These are phyloP conservation scores for Rhodinocichla rosea DNA, from an alignment of 2,113 vertebrate genomes.

Conservation along the genomic window DNA sequence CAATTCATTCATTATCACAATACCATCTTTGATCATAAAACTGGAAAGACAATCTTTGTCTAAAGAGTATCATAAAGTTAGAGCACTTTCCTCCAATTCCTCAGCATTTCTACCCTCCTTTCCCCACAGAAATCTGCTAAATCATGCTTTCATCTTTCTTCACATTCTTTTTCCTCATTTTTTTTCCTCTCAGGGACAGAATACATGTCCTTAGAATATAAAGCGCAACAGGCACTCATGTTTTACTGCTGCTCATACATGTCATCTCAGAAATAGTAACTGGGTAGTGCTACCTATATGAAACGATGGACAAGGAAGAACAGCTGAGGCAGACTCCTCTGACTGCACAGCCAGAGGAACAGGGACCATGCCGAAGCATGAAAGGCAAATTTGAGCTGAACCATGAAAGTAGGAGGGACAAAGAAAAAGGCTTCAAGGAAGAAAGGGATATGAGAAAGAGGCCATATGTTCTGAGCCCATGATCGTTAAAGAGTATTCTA, in stretches of 20 bases:
- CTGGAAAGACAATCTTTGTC: background rate
- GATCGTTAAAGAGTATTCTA: background rate
- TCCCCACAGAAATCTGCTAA: background rate
- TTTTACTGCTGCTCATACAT: background rate
- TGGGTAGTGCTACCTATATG: background rate
- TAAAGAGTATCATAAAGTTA: background rate
- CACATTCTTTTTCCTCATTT: background rate
- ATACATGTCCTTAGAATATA: background rate
- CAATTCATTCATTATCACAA: background rate
- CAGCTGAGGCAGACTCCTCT: background rate
- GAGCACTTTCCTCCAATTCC: background rate
- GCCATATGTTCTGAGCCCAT: background rate
- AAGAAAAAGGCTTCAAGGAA: background rate
- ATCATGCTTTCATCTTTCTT: background rate
- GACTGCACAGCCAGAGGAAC: background rate
- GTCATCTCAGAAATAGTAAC: background rate
- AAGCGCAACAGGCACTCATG: background rate
- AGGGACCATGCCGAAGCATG: background rate
- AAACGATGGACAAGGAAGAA: background rate
- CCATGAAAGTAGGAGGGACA: background rate
- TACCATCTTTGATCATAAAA: background rate
- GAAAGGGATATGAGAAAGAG: background rate
- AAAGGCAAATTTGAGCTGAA: background rate
- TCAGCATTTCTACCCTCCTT: background rate
- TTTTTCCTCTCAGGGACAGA: background rate